Percentiles rank a stretch among this genome's conserved stretches.
Evolutionary conservation across 1,140 invertebrate genomes (phyloP).

Genomic region (Drosophila arizonae): DNA sequence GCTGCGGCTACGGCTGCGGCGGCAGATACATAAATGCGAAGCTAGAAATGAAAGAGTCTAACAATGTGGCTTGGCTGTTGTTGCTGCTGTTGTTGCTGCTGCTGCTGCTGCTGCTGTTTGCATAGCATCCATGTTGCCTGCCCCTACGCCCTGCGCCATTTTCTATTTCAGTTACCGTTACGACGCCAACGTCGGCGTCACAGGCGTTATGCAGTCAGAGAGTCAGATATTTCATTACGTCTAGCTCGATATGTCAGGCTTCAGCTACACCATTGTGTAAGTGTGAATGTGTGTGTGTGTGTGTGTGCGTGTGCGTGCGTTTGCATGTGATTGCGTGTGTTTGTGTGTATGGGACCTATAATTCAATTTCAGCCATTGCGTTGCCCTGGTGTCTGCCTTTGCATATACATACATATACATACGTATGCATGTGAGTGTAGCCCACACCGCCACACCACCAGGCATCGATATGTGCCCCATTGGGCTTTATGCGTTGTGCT

Average conservation of each 20-base stretch:
- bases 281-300: slow-evolving; percentile 7
- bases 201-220: slow-evolving; percentile 69
- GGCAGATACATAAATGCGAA: slow-evolving; percentile 66
- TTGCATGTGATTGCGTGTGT: too few relatives aligned
- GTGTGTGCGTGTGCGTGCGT: slow-evolving; percentile 17
- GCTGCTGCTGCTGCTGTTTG: slow-evolving; percentile 30
- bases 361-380: slow-evolving; percentile 68
- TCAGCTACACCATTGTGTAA: slow-evolving; percentile 17
- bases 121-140: slow-evolving; percentile 16
- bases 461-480: slow-evolving; percentile 68
- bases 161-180: slow-evolving; percentile 65
- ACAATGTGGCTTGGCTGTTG: slow-evolving; percentile 60
- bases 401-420: slow-evolving; percentile 9
- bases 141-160: slow-evolving; percentile 8
- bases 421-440: slow-evolving; percentile 3
- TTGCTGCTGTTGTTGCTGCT: not conserved
- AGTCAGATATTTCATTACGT: slow-evolving; percentile 78
- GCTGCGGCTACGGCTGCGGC: slow-evolving; percentile 32
- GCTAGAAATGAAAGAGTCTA: slow-evolving; percentile 78
- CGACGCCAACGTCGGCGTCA: slow-evolving; percentile 38
- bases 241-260: slow-evolving; percentile 74
- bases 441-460: slow-evolving; percentile 7
- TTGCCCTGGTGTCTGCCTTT: slow-evolving; percentile 40
- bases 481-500: slow-evolving; percentile 52
- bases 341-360: slow-evolving; percentile 54